These are phyloP conservation scores for Amphiprion percula DNA, from an alignment of 2,113 vertebrate genomes.

Conservation along the genomic window DNA sequence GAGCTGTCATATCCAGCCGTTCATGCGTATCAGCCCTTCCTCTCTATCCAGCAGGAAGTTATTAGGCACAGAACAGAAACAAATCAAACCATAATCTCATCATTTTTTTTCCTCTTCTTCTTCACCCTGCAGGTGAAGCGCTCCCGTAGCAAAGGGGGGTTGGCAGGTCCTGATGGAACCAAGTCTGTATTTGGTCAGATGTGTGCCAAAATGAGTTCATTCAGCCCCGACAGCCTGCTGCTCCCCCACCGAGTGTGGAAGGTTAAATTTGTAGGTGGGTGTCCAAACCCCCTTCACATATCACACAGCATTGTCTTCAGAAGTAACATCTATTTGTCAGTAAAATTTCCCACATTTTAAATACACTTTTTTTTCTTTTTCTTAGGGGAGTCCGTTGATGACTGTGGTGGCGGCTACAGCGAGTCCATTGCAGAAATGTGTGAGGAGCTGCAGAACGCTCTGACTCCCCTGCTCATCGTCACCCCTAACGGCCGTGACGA, in stretches of 20 bases:
- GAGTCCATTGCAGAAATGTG: conserved; percentile 99
- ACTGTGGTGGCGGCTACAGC: conserved; percentile 98
- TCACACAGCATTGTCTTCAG: too few species aligned
- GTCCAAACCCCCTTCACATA: not conserved
- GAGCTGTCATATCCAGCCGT: conserved; percentile 46
- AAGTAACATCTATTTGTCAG: not conserved
- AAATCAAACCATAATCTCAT: conserved; percentile 3
- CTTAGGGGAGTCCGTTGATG: conserved; percentile 97
- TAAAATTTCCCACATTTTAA: not conserved
- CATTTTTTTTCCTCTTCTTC: not conserved
- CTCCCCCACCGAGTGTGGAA: conserved; percentile 99
- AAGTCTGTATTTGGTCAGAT: conserved; percentile 99
- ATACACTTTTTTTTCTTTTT: not conserved
- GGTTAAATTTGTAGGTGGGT: conserved; percentile 98
- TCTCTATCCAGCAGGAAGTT: conserved; percentile 30
- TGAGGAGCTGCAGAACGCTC: conserved; percentile 97
- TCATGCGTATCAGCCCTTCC: conserved; percentile 25
- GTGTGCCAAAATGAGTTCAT: conserved; percentile 98
- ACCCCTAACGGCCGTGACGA: conserved; percentile 98
- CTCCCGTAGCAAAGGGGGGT: conserved; percentile 97
- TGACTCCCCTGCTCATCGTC: conserved; percentile 97
- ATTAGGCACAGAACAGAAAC: conserved; percentile 27
- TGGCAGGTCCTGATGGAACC: conserved; percentile 97
- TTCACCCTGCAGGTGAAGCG: conserved; percentile 91
- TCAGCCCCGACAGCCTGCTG: conserved; percentile 96